Evolutionary conservation across 2,113 vertebrate genomes (phyloP), one percentile per base, ranked within the genome.

Genomic region (Eptatretus burgeri): DNA sequence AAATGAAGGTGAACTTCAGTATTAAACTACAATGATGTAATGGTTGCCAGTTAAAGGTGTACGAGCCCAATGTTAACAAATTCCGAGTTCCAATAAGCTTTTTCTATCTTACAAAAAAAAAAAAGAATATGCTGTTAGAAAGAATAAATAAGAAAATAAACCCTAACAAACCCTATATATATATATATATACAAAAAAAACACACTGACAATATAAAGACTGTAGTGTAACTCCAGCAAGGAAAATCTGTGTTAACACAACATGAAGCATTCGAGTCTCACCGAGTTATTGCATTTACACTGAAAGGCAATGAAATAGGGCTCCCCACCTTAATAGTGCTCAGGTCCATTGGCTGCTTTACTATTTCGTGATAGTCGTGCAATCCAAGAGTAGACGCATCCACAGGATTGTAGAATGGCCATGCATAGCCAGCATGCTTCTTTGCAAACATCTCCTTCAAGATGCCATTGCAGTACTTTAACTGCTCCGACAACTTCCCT

Each of bases 291-390:
- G 7, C 27, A 41, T 41, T 41, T 41, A 41, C 7, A 41, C 27
- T 41, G 27, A 41, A 41, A 41, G 27, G 27, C 7, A 41, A 41
- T 41, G 27, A 41, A 41, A 41, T 1, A 14, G 2, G 41, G 16
- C 12, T 18, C 62, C 76, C 1, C 73, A 94, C 91, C 76, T 93
- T 88, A 56, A 95, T 81, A 49, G 84, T 88, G 75, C 86, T 79
- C 70, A 98, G 87, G 71, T 93, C 91, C 91, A 98, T 98, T 18
- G 89, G 89, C 74, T 83, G 79, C 73, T 93, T 98, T 78, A 95
- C 85, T 74, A 95, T 89, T 66, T 93, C 79, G 0, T 91, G 91
- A 74, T 98, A 95, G 71, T 98, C 87, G 1, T 85, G 83, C 50
- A 98, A 77, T 66, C 82, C 78, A 71, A 98, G 78, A 11, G 82